These are phyloP conservation scores for Drosophila fungiperda DNA, from an alignment of 2,888 invertebrate genomes.

Conservation along the genomic window DNA sequence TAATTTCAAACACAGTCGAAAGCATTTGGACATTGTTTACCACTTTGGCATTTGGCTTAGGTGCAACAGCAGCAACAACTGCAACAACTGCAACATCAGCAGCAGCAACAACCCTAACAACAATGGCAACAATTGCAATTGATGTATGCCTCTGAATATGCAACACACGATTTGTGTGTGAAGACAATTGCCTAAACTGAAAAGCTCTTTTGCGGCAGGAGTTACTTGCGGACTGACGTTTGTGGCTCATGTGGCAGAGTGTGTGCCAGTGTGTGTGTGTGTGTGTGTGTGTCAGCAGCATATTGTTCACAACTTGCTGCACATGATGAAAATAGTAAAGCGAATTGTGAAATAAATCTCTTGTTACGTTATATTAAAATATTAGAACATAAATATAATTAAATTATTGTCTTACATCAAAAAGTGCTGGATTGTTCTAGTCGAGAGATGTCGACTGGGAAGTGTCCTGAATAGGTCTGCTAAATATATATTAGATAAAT, in stretches of 20 bases:
- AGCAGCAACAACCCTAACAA: constrained; percentile 6
- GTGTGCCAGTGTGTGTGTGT: background rate
- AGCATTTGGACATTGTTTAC: constrained; percentile 75
- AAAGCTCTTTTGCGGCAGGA: background rate
- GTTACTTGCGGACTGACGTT: background rate
- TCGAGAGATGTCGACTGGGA: background rate
- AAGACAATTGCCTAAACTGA: constrained; percentile 2
- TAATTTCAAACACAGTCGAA: constrained; percentile 67
- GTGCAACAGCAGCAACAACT: constrained; percentile 31
- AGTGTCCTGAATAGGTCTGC: background rate
- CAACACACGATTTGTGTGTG: constrained; percentile 19
- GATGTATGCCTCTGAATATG: constrained; percentile 35
- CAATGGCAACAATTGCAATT: constrained; percentile 30
- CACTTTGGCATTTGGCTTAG: constrained; percentile 73
- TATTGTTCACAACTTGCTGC: background rate
- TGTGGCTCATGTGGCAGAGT: background rate
- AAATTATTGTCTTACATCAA: background rate
- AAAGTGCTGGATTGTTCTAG: background rate
- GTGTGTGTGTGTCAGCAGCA: background rate
- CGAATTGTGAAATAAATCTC: background rate
- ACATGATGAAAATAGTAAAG: background rate
- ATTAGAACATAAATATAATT: background rate
- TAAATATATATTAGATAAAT: too few species aligned
- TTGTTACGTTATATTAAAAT: background rate
- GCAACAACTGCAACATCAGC: constrained; percentile 2